These are phyloP conservation scores for Lagopus muta DNA, from an alignment of 2,113 vertebrate genomes.

Conservation along the genomic window DNA sequence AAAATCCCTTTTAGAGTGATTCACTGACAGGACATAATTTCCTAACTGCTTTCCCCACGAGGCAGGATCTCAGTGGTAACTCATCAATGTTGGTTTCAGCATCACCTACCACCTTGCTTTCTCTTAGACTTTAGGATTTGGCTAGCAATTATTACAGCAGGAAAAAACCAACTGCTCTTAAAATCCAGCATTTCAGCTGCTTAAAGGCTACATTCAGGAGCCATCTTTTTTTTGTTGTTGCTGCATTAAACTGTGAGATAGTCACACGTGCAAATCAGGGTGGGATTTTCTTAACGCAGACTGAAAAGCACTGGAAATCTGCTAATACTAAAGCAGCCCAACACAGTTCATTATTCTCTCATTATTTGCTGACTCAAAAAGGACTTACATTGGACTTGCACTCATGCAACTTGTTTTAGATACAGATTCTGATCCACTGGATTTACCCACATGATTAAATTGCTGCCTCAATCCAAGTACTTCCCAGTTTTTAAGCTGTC, in stretches of 20 bases:
- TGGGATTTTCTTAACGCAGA: not conserved
- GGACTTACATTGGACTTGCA: not conserved
- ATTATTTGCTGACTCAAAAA: not conserved
- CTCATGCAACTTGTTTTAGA: not conserved
- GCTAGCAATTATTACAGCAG: not conserved
- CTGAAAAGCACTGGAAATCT: not conserved
- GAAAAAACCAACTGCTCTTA: not conserved
- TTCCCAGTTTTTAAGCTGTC: not conserved
- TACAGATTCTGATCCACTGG: not conserved
- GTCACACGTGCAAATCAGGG: not conserved
- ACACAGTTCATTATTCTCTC: rapidly evolving
- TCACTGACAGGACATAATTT: not conserved
- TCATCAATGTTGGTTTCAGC: not conserved
- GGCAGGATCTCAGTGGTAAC: not conserved
- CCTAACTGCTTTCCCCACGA: not conserved
- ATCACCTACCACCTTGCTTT: not conserved
- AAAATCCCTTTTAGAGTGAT: not conserved
- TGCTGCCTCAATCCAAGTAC: not conserved
- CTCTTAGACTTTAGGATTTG: not conserved
- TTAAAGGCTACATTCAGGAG: not conserved
- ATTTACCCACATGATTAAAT: not conserved
- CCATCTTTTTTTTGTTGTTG: not conserved
- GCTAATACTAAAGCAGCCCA: not conserved
- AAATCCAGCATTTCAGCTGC: not conserved
- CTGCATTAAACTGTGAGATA: not conserved